Conservation (phyloP, 2,113 vertebrate species). For the Ctenodactylus gundi region DNA sequence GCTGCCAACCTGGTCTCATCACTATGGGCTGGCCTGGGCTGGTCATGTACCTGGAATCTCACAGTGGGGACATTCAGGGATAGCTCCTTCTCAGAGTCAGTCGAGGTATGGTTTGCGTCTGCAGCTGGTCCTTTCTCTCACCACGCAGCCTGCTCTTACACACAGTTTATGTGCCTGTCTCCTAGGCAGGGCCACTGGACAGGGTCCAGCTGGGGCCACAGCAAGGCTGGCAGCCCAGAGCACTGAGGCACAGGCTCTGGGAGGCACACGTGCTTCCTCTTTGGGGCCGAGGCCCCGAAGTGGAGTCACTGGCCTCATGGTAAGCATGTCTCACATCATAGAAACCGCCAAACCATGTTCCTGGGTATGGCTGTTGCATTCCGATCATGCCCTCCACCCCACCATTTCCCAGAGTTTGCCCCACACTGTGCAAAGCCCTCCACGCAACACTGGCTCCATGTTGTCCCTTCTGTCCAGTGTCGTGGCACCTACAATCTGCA, state of each 20-base stretch:
- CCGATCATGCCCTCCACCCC: too few species aligned
- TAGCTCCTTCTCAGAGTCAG: fast-evolving
- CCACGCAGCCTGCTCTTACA: neutral
- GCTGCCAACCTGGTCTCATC: fast-evolving
- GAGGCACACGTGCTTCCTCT: neutral
- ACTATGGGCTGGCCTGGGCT: fast-evolving
- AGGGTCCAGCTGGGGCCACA: neutral
- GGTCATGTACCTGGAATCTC: fast-evolving
- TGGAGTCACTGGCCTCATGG: neutral
- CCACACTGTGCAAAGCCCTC: too few species aligned
- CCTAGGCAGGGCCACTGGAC: neutral
- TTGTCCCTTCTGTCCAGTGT: neutral
- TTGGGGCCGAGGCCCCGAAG: neutral
- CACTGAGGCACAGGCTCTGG: neutral
- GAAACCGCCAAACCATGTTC: neutral
- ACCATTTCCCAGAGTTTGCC: too few species aligned
- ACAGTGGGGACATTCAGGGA: neutral
- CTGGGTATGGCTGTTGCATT: too few species aligned
- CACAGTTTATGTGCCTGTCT: too few species aligned
- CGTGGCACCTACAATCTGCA: neutral
- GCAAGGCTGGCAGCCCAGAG: neutral
- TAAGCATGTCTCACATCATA: neutral
- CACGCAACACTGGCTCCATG: too few species aligned
- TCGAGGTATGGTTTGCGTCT: fast-evolving
- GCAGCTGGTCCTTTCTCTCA: fast-evolving